Evolutionary conservation across 1,140 invertebrate species (phyloP), one percentile per base, ranked within the genome.

Genomic region (Cecropterus lyciades): DNA sequence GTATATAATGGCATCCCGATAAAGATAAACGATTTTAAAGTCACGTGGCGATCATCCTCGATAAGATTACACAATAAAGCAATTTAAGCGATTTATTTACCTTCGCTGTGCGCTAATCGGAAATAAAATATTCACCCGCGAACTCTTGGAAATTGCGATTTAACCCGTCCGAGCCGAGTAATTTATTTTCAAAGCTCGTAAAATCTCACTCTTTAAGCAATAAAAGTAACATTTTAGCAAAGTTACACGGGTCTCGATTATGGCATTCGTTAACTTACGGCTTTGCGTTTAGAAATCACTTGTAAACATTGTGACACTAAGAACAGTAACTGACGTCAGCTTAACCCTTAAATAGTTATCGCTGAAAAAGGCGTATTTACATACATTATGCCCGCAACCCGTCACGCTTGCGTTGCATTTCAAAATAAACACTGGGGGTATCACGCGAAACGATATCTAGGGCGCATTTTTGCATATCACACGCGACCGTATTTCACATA

Each of bases 151-250:
- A 85, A 80, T 77, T 83, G 76, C 77, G 79, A 85, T 83, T 82
- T 76, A 75, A 82, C 76, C 75, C 69, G 72, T 87, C 74, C 77
- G 75, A 82, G 71, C 48, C 82, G 69, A 82, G 83, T 88, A 88
- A 92, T 90, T 89, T 89, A 90, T 87, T 89, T 89, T 90, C 80
- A 90, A 89, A 79, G 87, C 85, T 84, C 87, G 73, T 92, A 92
- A 92, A 92, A 83, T 88, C 84, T 87, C 88, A 91, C 86, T 91
- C 82, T 87, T 90, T 77, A 73, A 85, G 82, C 77, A 81, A 82
- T 90, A 91, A 92, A 91, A 85, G 82, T 87, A 90, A 91, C 87
- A 90, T 92, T 89, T 90, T 85, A 89, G 79, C 79, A 73, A 78
- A 81, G 81, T 87, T 82, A 85, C 83, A 75, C 75, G 79, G 79